Evolutionary conservation across 2,888 invertebrate genomes (phyloP), one percentile per base, ranked within the genome.

Genomic region (Silvanus unidentatus): DNA sequence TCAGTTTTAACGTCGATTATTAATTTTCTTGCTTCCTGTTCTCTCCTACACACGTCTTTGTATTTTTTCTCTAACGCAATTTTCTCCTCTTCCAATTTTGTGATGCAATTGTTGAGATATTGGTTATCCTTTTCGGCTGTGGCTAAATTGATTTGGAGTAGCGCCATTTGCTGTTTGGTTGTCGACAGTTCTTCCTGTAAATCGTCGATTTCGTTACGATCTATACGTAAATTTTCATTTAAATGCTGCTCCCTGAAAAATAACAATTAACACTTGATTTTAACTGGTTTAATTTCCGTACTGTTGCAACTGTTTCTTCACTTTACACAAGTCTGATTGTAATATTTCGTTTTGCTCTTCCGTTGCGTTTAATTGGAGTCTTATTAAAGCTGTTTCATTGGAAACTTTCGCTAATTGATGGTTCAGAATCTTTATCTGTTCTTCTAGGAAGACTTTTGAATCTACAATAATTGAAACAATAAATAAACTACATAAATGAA

Each of bases 321-420:
- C 30, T 37, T 50, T 53, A 2, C 59, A 54, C 22, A 64, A 46
- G 38, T 67, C 59, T 9, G 47, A 44, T 29, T 62, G 60, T 16
- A 67, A 47, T 8, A 43, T 38, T 39, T 63, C 63, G 45, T 62
- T 65, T 46, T 61, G 57, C 32, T 67, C 65, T 48, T 67, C 65
- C 3, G 52, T 49, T 16, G 40, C 41, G 15, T 54, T 34, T 13
- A 66, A 49, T 39, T 65, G 65, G n/a, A 51, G 39, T 44, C 55
- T 59, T 2, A 58, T 51, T 29, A 54, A 40, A 6, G 47, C 46
- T 43, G 62, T 41, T 43, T 65, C 64, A 34, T 48, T 48, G 3
- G 47, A 39, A n/a, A 55, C 44, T 53, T 63, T 63, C 22, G 43
- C 50, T 38, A 64, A 47, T 44, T 63, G 59, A 43, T 61, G 52